Evolutionary conservation across 2,888 invertebrate species (phyloP), one percentile per base, ranked within the genome.

Genomic region (Cephus spinipes): DNA sequence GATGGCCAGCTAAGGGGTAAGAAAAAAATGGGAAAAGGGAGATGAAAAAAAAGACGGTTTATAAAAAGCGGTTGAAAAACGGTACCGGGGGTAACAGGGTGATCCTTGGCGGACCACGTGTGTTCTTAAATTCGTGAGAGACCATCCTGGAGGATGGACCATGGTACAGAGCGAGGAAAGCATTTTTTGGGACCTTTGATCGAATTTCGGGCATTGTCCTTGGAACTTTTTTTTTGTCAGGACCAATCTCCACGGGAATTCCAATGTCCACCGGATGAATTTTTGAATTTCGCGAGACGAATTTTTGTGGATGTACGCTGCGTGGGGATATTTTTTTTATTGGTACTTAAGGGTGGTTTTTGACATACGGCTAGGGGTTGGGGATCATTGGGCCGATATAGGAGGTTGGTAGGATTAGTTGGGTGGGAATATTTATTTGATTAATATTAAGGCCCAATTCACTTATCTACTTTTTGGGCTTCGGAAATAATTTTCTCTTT

Each of bases 1-100:
- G 93, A 92, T 93, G 93, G 93, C 93, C 92, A 87, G 89, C 91
- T 87, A 91, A 91, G 91, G 91, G 91, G 91, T 91, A 91, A 91
- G 90, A 87, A 88, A 89, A 90, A 89, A 89, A 89, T 86, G 86
- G 85, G 71, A 77, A 77, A 77, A 74, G 73, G 68, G 77, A 73
- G 76, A 80, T 23, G 80, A 80, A 84, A 84, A 84, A 80, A 79
- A 80, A 83, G 83, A 86, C 55, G 88, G 86, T 86, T 89, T 87
- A 87, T 90, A 91, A 91, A 90, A 91, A 90, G 87, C 87, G 90
- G 89, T 88, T 86, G 88, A 89, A 87, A 88, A 87, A 89, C 83
- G 81, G 79, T 84, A 83, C 81, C 81, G 77, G 79, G 79, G 79
- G 84, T 55, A 55, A 55, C 55, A 55, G 55, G 83, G 81, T 84